Conservation (phyloP, 2,797 vertebrate genomes). For the Oreortyx pictus region DNA sequence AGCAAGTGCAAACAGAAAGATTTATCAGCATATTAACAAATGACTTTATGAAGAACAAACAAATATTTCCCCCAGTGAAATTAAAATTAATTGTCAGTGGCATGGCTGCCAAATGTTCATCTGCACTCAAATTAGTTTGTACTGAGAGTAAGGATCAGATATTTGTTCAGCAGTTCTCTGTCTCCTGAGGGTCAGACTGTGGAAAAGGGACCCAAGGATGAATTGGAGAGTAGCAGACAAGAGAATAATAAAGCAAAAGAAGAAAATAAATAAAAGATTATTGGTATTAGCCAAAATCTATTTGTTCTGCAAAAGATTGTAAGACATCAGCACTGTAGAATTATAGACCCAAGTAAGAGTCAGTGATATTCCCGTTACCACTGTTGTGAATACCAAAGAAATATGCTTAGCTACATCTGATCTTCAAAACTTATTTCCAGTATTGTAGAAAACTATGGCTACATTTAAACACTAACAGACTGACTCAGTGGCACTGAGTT, state of each 20-base stretch:
- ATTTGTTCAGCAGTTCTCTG: not conserved
- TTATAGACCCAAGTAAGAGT: not conserved
- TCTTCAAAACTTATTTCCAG: not conserved
- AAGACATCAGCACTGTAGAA: not conserved
- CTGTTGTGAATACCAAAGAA: not conserved
- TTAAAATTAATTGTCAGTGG: not conserved
- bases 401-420: not conserved
- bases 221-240: not conserved
- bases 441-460: not conserved
- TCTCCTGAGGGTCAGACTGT: not conserved
- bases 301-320: not conserved
- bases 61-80: conserved; percentile 13
- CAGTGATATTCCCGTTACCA: not conserved
- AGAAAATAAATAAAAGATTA: not conserved
- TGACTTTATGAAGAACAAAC: conserved; percentile 11
- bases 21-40: not conserved
- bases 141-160: not conserved
- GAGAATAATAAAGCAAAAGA: not conserved
- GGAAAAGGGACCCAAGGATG: not conserved
- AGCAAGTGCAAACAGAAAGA: not conserved
- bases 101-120: not conserved
- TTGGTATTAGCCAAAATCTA: not conserved
- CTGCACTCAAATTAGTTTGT: not conserved
- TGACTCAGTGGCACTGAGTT: not conserved
- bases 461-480: not conserved